Evolutionary conservation across 1,140 invertebrate species (phyloP).

Genomic region (Teleogryllus occipitalis): DNA sequence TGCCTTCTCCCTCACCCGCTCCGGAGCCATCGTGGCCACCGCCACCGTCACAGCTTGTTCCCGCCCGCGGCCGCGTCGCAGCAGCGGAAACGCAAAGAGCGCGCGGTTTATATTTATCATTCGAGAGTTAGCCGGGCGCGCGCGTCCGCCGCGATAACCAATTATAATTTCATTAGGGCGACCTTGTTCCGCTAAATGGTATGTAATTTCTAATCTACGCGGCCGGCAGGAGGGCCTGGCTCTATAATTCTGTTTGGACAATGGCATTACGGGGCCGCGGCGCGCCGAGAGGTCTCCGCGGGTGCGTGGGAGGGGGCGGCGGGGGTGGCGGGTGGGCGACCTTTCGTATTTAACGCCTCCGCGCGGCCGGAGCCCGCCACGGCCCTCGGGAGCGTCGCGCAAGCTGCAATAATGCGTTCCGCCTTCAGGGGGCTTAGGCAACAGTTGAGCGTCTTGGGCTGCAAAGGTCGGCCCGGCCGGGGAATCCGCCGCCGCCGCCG

Average conservation of each 20-base stretch:
- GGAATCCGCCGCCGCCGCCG: too few species aligned
- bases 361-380: too few species aligned
- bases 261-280: neutral
- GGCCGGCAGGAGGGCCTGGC: too few species aligned
- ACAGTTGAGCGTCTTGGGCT: neutral
- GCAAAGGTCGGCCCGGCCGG: neutral
- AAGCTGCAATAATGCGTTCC: neutral
- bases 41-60: too few species aligned
- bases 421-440: neutral
- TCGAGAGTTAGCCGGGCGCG: neutral
- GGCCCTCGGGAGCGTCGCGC: neutral
- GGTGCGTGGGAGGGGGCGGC: neutral
- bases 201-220: neutral
- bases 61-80: too few species aligned
- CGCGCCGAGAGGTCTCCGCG: neutral
- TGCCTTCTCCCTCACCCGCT: too few species aligned
- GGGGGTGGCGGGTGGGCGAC: too few species aligned
- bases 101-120: neutral
- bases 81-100: neutral
- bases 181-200: neutral
- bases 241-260: neutral
- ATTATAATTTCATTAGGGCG: constrained; percentile 1
- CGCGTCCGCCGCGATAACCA: neutral
- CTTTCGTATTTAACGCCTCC: too few species aligned
- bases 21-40: too few species aligned